Evolutionary conservation across 2,113 vertebrate species (phyloP), one percentile per base, ranked within the genome.

Genomic region (Cheirogaleus medius): DNA sequence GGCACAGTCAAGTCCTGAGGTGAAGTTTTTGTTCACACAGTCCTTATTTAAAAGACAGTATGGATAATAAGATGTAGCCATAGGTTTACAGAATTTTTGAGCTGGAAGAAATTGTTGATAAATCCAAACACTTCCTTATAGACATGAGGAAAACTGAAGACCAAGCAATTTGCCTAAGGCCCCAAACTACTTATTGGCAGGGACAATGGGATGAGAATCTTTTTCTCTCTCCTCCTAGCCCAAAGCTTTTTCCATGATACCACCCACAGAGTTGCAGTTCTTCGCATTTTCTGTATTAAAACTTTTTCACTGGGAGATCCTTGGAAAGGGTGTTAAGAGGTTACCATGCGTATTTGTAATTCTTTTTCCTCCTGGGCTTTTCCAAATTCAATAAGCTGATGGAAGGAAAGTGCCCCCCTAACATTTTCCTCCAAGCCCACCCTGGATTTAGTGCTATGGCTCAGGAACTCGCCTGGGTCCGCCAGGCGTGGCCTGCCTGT

Each of bases 191-290:
- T 91, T 86, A 93, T 39, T 92, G 96, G 82, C 96, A 89, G 91
- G 90, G 83, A 90, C 7, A 64, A 44, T 52, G 29, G 96, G 88
- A 52, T 60, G 66, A 78, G 42, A 58, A 91, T 88, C 85, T 88
- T 81, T 90, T 76, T 90, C 60, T 96, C 21, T 92, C 76, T 94
- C 90, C 83, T 89, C 39, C 60, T 63, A 83, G 92, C 80, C 69
- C 69, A 58, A 32, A 96, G 85, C 66, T 86, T 88, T 97, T 97
- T 97, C 95, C 96, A 86, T 0, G 12, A 90, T 97, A 84, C 96
- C 96, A 95, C 96, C 96, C 97, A 97, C 94, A 88, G 64, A 92
- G 94, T 13, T 88, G 42, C 39, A 56, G 88, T 20, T 85, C 81
- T 71, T 93, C 85, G 39, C n/a, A 32, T 80, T 97, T 97, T 97